Evolutionary conservation across 2,113 vertebrate species (phyloP).

Genomic region (Leucosticte australis): DNA sequence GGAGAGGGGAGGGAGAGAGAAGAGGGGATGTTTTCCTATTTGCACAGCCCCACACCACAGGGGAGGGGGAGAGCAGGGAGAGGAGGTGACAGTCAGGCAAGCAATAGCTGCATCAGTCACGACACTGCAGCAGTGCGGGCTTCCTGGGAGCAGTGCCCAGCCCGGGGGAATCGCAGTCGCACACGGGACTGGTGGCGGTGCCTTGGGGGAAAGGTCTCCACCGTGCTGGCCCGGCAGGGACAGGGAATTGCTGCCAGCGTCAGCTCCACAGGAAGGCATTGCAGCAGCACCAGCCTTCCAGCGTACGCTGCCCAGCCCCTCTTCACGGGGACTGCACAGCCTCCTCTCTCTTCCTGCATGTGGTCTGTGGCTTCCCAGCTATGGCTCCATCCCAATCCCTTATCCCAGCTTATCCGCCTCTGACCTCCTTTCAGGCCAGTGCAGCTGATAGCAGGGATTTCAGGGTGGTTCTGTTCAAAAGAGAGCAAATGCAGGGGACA

Average conservation of each 20-base stretch:
- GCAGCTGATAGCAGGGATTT: constrained; percentile 12
- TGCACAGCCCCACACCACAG: neutral
- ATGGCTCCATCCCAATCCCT: constrained; percentile 18
- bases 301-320: neutral
- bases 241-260: neutral
- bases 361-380: neutral
- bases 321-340: neutral
- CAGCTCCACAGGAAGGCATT: neutral
- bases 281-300: neutral
- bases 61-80: neutral
- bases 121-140: constrained; percentile 47
- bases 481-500: neutral
- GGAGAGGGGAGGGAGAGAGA: neutral
- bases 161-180: neutral
- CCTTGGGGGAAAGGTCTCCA: neutral
- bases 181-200: neutral
- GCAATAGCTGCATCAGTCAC: constrained; percentile 29
- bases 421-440: constrained; percentile 65
- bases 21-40: neutral
- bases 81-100: constrained; percentile 14
- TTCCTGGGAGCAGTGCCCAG: constrained; percentile 33
- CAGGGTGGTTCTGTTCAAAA: neutral
- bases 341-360: neutral
- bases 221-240: neutral
- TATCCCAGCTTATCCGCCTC: constrained; percentile 59